phyloP scores from a whole-genome alignment of 2,113 vertebrate species.

The Stegostoma tigrinum region DNA sequence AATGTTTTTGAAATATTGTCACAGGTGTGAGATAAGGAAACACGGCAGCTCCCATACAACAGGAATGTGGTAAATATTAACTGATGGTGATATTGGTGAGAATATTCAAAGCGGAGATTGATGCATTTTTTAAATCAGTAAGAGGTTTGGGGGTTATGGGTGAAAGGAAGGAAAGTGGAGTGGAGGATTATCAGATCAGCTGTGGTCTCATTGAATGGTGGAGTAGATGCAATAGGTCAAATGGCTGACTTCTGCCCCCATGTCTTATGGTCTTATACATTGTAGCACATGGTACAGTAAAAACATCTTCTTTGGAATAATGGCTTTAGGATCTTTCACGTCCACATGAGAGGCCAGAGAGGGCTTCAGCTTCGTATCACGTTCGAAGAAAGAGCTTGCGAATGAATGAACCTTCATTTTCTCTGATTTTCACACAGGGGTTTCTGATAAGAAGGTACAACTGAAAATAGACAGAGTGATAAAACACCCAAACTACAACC shows the following conservation, averaged over 20 bases:
- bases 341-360: background rate
- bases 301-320: background rate
- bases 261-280: background rate
- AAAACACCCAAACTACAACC: slow-evolving; percentile 58
- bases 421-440: background rate
- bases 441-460: slow-evolving; percentile 37
- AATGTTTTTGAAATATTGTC: background rate
- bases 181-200: background rate
- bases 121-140: too few species aligned
- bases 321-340: background rate
- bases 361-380: background rate
- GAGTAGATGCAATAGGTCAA: too few species aligned
- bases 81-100: too few species aligned
- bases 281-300: too few species aligned
- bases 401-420: background rate
- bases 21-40: background rate
- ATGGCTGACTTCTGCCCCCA: too few species aligned
- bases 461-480: slow-evolving; percentile 39
- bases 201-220: background rate
- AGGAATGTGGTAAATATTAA: background rate
- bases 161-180: too few species aligned
- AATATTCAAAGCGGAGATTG: too few species aligned
- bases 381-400: background rate
- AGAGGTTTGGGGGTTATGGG: too few species aligned
- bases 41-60: background rate